phyloP scores from a whole-genome alignment of 2,888 invertebrate genomes.

The Yponomeuta cagnagella region DNA sequence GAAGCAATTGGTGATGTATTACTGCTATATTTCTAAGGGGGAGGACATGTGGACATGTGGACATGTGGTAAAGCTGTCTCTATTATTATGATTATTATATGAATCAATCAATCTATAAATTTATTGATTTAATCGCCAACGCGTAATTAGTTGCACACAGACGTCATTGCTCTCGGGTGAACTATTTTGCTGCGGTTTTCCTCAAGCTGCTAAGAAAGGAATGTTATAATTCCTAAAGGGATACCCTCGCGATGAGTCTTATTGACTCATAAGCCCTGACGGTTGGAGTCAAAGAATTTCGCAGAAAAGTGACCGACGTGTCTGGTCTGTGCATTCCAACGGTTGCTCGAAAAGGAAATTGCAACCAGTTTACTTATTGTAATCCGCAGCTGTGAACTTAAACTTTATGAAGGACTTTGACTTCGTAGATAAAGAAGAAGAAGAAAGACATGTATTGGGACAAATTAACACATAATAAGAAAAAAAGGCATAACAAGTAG shows the following conservation, averaged over 20 bases:
- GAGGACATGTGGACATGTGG: too few relatives aligned
- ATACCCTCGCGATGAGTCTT: not conserved
- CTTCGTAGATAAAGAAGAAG: too few relatives aligned
- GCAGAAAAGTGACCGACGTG: not conserved
- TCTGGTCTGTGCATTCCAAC: not conserved
- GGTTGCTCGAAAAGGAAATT: not conserved
- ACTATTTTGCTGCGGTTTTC: not conserved
- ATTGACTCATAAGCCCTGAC: not conserved
- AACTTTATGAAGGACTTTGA: not conserved
- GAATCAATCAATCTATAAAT: too few relatives aligned
- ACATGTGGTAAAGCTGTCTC: too few relatives aligned
- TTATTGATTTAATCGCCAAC: not conserved
- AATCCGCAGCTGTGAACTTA: not conserved
- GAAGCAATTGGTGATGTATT: too few relatives aligned
- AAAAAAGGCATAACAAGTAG: too few relatives aligned
- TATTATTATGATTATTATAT: too few relatives aligned
- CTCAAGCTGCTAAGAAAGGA: not conserved
- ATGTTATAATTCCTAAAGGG: not conserved
- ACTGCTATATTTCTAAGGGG: too few relatives aligned
- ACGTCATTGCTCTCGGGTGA: not conserved
- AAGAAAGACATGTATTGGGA: too few relatives aligned
- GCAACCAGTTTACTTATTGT: not conserved
- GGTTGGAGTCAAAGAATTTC: not conserved
- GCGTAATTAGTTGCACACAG: not conserved
- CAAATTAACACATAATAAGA: too few relatives aligned